Evolutionary conservation across 2,888 invertebrate species (phyloP), one percentile per base, ranked within the genome.

Genomic region (Xanthorhoe designata): DNA sequence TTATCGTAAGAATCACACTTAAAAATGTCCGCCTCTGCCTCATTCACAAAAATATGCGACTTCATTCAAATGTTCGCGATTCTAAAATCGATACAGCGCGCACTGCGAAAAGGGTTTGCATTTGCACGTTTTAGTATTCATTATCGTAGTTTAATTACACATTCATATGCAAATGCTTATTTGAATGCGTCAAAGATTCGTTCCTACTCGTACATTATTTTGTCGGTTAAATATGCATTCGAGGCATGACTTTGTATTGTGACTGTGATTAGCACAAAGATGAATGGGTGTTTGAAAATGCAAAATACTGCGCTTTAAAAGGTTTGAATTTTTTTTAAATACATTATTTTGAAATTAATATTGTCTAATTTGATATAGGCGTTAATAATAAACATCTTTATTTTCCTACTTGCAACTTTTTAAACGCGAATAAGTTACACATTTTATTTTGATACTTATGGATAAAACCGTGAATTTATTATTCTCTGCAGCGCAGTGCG

Each of bases 141-240:
- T 85, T 59, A 82, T 76, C 86, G 86, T 84, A 87, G 85, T 90
- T 91, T 92, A 92, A 92, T 92, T 92, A 92, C 88, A 90, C 87
- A 92, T 92, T 92, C 91, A 92, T 90, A 93, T 92, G 92, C 85
- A 91, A 92, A 93, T 93, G 78, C 85, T 83, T 82, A 81, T 83
- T 83, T 83, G 86, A 87, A 86, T 83, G 87, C 86, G 84, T 87
- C 85, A 90, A 91, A 89, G 89, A 91, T 89, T 89, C 86, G 87
- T 86, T 32, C 32, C 32, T 32, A 32, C 32, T 32, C 32, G 32
- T 32, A 32, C 19, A 64, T 54, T 59, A 54, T 77, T 68, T 69
- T 63, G 61, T 61, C 68, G 63, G 69, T 71, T 74, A 80, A 85
- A 86, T 83, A 87, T 87, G 88, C 90, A 87, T 88, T 87, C 87